These are phyloP conservation scores for Listronotus oregonensis DNA, from an alignment of 1,140 invertebrate genomes.

Conservation along the genomic window DNA sequence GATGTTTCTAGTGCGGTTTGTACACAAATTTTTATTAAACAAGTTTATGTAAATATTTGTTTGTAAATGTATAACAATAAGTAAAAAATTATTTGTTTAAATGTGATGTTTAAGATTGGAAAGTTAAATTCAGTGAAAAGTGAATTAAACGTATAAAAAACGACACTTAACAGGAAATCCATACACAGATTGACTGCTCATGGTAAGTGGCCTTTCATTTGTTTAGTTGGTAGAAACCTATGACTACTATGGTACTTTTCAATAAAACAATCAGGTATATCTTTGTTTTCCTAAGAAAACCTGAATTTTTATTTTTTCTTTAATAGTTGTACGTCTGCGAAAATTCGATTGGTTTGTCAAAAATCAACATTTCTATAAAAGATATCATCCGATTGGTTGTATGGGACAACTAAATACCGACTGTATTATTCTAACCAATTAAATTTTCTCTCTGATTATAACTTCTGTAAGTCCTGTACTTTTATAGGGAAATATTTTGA, in stretches of 20 bases:
- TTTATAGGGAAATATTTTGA: background rate
- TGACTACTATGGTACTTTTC: background rate
- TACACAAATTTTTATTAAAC: constrained; percentile 52
- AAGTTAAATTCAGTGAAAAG: constrained; percentile 41
- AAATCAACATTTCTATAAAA: constrained; percentile 64
- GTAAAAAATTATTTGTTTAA: constrained; percentile 43
- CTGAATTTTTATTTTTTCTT: background rate
- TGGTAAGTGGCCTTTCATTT: constrained; percentile 48
- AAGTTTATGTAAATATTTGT: constrained; percentile 45
- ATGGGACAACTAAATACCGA: constrained; percentile 55
- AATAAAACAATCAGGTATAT: too few species aligned
- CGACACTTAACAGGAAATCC: constrained; percentile 32
- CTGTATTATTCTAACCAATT: constrained; percentile 59
- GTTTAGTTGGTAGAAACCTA: constrained; percentile 26
- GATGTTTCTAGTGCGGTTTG: constrained; percentile 53
- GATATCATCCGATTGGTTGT: constrained; percentile 68
- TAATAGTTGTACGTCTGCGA: constrained; percentile 46
- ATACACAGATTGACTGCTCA: constrained; percentile 45
- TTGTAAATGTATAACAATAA: constrained; percentile 43
- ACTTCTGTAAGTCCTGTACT: constrained; percentile 22
- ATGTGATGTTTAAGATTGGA: constrained; percentile 38
- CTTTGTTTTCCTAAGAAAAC: background rate
- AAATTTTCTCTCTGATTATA: constrained; percentile 51
- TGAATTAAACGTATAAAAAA: constrained; percentile 28
- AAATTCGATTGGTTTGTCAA: constrained; percentile 62